Evolutionary conservation across 2,113 vertebrate genomes (phyloP).

Genomic region (Nycticryphes semicollaris): DNA sequence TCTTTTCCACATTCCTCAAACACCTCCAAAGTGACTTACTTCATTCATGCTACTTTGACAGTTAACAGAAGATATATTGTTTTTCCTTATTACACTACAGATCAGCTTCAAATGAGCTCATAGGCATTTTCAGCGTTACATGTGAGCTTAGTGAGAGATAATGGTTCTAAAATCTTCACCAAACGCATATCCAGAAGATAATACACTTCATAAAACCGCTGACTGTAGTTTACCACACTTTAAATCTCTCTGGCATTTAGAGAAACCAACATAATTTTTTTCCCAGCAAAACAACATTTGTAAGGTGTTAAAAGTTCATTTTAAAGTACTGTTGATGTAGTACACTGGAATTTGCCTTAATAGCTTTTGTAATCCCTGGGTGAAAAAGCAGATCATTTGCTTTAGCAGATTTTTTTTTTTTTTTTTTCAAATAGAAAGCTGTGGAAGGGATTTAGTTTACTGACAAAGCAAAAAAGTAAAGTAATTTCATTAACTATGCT

Average conservation of each 20-base stretch:
- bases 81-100: not conserved
- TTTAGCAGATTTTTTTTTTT: constrained; percentile 38
- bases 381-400: constrained; percentile 55
- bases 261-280: constrained; percentile 41
- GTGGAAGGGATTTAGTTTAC: constrained; percentile 60
- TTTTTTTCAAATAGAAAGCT: constrained; percentile 41
- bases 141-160: not conserved
- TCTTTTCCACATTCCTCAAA: not conserved
- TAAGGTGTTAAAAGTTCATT: constrained; percentile 61
- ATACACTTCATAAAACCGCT: not conserved
- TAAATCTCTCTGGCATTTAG: constrained; percentile 19
- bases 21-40: not conserved
- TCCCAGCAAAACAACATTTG: constrained; percentile 24
- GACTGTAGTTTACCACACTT: not conserved
- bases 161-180: not conserved
- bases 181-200: not conserved
- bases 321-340: constrained; percentile 51
- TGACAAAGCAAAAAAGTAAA: constrained; percentile 76
- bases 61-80: not conserved
- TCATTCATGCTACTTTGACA: not conserved
- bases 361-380: constrained; percentile 56
- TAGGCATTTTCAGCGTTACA: not conserved
- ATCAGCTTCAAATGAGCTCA: constrained; percentile 1
- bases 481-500: constrained; percentile 73
- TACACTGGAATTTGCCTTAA: constrained; percentile 58